Conservation (phyloP, 2,888 invertebrate genomes). For the Ellobium chinense region DNA sequence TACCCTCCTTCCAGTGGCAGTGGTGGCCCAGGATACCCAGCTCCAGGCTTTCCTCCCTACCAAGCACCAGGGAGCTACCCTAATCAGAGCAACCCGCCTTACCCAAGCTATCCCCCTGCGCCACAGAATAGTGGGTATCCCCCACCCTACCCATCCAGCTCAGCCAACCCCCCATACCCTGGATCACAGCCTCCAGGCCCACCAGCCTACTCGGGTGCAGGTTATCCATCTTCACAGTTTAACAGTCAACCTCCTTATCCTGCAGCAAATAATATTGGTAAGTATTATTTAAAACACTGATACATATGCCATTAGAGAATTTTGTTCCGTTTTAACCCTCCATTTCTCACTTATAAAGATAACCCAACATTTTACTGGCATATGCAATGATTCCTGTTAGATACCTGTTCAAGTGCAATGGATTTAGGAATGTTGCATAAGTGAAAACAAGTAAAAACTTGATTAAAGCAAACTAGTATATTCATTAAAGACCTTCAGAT, state of each 20-base stretch:
- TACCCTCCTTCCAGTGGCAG: neutral
- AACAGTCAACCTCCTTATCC: conserved; percentile 51
- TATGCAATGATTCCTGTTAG: no score
- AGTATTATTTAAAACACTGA: neutral
- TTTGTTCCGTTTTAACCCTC: no score
- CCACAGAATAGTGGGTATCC: conserved; percentile 10
- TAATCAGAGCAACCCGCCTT: neutral
- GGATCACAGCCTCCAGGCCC: conserved; percentile 27
- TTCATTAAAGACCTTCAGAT: no score
- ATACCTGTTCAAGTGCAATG: no score
- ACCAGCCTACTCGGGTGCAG: conserved; percentile 52
- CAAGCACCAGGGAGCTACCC: conserved; percentile 46
- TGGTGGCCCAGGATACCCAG: conserved; percentile 15
- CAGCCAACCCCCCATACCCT: conserved; percentile 13
- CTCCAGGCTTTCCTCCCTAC: conserved; percentile 48
- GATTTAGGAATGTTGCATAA: no score
- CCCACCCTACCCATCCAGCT: conserved; percentile 49
- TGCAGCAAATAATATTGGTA: conserved; percentile 37
- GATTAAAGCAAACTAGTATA: no score
- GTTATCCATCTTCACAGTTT: conserved; percentile 47
- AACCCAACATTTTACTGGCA: no score
- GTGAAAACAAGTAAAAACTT: no score
- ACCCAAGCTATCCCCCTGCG: neutral
- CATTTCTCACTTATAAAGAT: no score
- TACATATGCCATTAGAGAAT: neutral